Evolutionary conservation across 1,140 invertebrate species (phyloP), one percentile per base, ranked within the genome.

Genomic region (Aricia agestis): DNA sequence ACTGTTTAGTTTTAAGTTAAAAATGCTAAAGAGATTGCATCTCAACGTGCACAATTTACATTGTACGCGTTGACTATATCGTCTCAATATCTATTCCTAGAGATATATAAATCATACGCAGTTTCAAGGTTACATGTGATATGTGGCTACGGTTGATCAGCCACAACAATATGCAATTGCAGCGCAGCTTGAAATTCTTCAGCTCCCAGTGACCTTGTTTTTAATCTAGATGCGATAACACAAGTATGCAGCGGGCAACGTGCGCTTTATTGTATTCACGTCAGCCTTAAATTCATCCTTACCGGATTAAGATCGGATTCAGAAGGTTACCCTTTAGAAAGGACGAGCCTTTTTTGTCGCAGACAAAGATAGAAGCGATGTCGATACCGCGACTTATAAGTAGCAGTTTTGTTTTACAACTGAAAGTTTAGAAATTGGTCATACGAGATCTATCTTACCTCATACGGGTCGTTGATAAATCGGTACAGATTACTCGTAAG

Each of bases 211-310:
- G 81, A 83, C 85, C 85, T 87, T 87, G 83, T 69, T 70, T 72
- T 69, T 78, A 77, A 77, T 82, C 73, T 73, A 76, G 71, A 72
- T 70, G 77, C 76, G 84, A 85, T 87, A 87, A 84, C 75, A 78
- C 67, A 74, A 76, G 79, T 72, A 81, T 81, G 80, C 75, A 74
- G 36, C 68, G 72, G 32, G 68, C 71, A 77, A 69, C 77, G 73
- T 77, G 74, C 74, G 72, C 59, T 63, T 63, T 63, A 63, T 63
- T 63, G 59, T 63, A 63, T 10, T 63, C 71, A 57, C 41, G 59
- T 63, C 59, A 63, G 17, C 59, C 59, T 63, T 63, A 31, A 58
- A 57, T 42, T 63, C 3, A 63, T 63, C 59, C 59, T 63, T 63
- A 63, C 10, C 59, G 59, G 59, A 63, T 63, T 63, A 63, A 18